Evolutionary conservation across 2,113 vertebrate species (phyloP).

Genomic region (Vidua chalybeata): DNA sequence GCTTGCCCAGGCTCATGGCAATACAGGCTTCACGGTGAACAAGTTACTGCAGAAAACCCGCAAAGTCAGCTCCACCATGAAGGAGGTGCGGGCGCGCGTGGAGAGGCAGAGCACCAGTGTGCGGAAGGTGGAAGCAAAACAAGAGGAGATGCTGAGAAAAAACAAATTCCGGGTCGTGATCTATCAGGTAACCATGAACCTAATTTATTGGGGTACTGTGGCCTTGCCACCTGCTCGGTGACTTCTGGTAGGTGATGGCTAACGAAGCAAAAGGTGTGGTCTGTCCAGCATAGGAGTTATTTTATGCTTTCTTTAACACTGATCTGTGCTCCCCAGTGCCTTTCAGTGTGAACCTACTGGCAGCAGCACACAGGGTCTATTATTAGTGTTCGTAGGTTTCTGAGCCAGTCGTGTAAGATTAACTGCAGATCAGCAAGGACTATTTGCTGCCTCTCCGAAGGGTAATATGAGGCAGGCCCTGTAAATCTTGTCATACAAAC

Average conservation of each 20-base stretch:
- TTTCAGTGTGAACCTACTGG: slow-evolving; percentile 4
- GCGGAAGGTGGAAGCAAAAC: slow-evolving; percentile 88
- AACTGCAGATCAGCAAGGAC: slow-evolving; percentile 74
- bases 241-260: not conserved
- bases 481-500: slow-evolving; percentile 52
- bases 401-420: slow-evolving; percentile 69
- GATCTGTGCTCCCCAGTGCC: not conserved
- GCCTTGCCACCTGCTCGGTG: not conserved
- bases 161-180: slow-evolving; percentile 97
- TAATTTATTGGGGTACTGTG: not conserved
- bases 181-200: slow-evolving; percentile 85
- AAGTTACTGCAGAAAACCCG: slow-evolving; percentile 93
- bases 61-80: slow-evolving; percentile 92
- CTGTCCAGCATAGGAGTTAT: not conserved
- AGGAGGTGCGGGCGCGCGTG: slow-evolving; percentile 89
- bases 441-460: slow-evolving; percentile 77
- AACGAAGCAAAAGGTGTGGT: not conserved
- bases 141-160: slow-evolving; percentile 93
- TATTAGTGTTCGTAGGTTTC: slow-evolving; percentile 72
- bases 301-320: not conserved
- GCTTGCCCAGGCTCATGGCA: slow-evolving; percentile 87
- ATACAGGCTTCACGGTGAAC: slow-evolving; percentile 83
- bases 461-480: slow-evolving; percentile 68
- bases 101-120: slow-evolving; percentile 88
- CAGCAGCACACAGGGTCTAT: slow-evolving; percentile 57